These are phyloP conservation scores for Torymus tubicola DNA, from an alignment of 2,888 invertebrate species.

Conservation along the genomic window DNA sequence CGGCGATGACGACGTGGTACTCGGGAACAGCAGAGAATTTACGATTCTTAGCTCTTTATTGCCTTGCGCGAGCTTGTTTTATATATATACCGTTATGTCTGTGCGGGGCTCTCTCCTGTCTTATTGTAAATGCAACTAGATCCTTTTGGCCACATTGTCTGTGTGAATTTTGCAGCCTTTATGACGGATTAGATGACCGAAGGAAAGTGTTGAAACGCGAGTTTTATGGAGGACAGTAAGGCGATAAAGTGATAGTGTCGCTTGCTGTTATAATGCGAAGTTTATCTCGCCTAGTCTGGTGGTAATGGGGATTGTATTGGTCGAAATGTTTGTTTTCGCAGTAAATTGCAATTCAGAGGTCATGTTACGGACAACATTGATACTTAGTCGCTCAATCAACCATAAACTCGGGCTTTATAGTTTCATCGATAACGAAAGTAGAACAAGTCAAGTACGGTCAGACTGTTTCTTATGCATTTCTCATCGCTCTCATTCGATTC, in stretches of 20 bases:
- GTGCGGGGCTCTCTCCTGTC: not conserved
- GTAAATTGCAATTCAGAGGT: too few relatives aligned
- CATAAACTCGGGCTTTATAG: too few relatives aligned
- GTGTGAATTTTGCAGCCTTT: slow-evolving; percentile 24
- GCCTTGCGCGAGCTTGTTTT: not conserved
- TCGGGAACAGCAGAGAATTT: slow-evolving; percentile 11
- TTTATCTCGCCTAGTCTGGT: slow-evolving; percentile 2
- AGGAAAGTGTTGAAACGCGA: not conserved
- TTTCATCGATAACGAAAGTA: too few relatives aligned
- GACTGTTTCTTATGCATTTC: too few relatives aligned
- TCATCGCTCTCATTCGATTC: too few relatives aligned
- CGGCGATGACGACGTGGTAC: not conserved
- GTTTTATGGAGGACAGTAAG: slow-evolving; percentile 5
- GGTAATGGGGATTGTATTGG: not conserved
- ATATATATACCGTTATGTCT: not conserved
- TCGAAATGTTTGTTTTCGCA: not conserved
- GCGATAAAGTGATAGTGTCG: not conserved
- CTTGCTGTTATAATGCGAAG: slow-evolving; percentile 8
- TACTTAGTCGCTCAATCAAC: too few relatives aligned
- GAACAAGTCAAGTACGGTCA: too few relatives aligned
- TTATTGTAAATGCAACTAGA: too few relatives aligned
- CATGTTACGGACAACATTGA: too few relatives aligned
- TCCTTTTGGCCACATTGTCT: too few relatives aligned
- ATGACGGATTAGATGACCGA: not conserved
- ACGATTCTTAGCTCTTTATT: slow-evolving; percentile 41